A percentile compares a stretch with the other conserved stretches of the same genome.
Evolutionary conservation across 1,140 invertebrate genomes (phyloP).

Genomic region (Riptortus pedestris): DNA sequence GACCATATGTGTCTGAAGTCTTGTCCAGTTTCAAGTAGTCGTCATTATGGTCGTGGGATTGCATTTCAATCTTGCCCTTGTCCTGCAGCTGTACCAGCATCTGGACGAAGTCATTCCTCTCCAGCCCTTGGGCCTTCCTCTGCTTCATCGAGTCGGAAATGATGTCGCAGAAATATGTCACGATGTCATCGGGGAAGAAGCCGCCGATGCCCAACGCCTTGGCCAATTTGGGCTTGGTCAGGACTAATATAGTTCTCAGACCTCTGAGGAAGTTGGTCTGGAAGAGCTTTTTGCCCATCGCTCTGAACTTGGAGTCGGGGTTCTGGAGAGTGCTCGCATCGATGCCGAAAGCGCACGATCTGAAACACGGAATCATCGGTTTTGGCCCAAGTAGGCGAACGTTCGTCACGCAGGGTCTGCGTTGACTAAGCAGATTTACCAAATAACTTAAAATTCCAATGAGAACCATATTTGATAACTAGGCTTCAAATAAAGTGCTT

Average conservation of each 20-base stretch:
- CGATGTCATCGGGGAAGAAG: background rate
- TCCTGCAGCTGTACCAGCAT: constrained; percentile 31
- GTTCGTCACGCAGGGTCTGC: no score
- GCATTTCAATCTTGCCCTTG: constrained; percentile 8
- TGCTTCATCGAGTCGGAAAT: constrained; percentile 36
- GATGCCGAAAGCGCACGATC: background rate
- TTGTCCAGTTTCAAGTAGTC: constrained; percentile 5
- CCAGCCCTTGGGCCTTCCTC: constrained; percentile 37
- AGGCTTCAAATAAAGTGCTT: no score
- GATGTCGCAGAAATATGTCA: background rate
- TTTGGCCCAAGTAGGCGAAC: no score
- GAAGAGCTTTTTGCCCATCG: background rate
- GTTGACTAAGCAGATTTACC: no score
- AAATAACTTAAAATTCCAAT: no score
- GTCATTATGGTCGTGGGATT: constrained; percentile 1
- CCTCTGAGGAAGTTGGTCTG: background rate
- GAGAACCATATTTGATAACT: no score
- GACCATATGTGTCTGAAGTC: background rate
- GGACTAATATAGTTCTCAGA: background rate
- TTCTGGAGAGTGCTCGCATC: background rate
- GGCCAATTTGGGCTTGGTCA: background rate
- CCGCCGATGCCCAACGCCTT: background rate
- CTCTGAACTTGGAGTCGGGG: background rate
- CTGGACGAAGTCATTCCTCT: constrained; percentile 37
- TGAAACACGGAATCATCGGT: no score